Base-by-base conservation (phyloP, 2,797 vertebrate genomes). In the Heterohyrax brucei region DNA sequence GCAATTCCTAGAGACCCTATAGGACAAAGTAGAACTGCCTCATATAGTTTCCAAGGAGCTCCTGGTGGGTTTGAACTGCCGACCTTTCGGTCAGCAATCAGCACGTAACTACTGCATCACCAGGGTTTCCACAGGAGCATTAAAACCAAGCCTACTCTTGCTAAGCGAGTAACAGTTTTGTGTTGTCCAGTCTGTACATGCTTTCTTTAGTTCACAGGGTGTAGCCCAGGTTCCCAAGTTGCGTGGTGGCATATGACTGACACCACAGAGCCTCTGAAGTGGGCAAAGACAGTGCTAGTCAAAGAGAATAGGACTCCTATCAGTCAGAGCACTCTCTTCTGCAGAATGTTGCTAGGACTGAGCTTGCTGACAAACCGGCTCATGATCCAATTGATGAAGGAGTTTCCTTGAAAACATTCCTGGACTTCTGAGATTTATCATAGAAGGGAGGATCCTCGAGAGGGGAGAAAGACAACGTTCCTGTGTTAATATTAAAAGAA, bases 371-470 rank as follows among this genome's bases (percentile, higher is more conserved):
- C 8, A 87, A 76, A 68, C 48, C n/a, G 61, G 80, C 44, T 70
- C 26, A 85, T 22, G 28, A 39, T 33, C 75, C 73, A 16, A 5
- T 18, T 5, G 19, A 24, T 4, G n/a, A 84, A 82, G 64, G 56
- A 33, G 26, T 87, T 78, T 82, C 16, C 50, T 3, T 8, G n/a
- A 73, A 59, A 88, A 24, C 3, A 5, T 33, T 61, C 50, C 33
- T 61, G 22, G 21, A 66, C 81, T 90, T 64, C 39, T 70, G 62
- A 81, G 26, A n/a, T 90, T 91, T 48, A 28, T 48, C 33, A 33
- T 2, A 83, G 50, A 50, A 62, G n/a, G 2, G 46, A 44, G 50
- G 26, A 87, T 62, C 44, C n/a, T 6, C 10, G 18, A 44, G 30
- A 50, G 56, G 2, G 22, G 2, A 48, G n/a, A 66, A 83, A 77